Evolutionary conservation across 2,888 invertebrate species (phyloP), one percentile per base, ranked within the genome.

Genomic region (Thelaira solivaga): DNA sequence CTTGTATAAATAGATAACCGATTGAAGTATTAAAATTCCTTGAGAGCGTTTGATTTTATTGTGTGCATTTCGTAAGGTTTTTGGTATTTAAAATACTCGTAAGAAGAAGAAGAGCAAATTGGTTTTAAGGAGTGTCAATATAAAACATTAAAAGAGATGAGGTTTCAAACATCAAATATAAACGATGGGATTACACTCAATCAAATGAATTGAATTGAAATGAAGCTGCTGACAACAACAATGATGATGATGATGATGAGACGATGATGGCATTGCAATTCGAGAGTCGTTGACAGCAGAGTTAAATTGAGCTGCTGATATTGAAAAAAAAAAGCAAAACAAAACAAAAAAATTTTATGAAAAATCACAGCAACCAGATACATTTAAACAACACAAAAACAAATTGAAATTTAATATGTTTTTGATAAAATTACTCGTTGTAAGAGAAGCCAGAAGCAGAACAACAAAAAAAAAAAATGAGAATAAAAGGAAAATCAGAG

Each of bases 121-220:
- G 36, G 41, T 49, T 55, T 41, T 34, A 72, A n/a, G n/a, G 72
- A 49, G 72, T 73, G 77, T 68, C 73, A 78, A 78, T 73, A 68
- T 36, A 55, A 72, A n/a, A 77, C 43, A 24, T 45, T 59, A 16
- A 73, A 64, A 41, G 62, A 51, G 47, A 72, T 20, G 41, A 31
- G 64, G 68, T 69, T 73, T 73, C 69, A 73, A 73, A 64, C 73
- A 59, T 73, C 77, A 73, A 57, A 51, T 45, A n/a, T n/a, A 62
- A 43, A 26, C 64, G 51, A 51, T 59, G 59, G 65, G 59, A 65
- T 74, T 74, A 65, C 29, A 20, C 34, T 7, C 57, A 59, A 57
- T n/a, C n/a, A n/a, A n/a, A n/a, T 39, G 41, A 73, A 57, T 49
- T 72, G 34, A 51, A 26, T 62, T 18, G 47, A 59, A 41, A 47